Percentiles rank a stretch among this genome's conserved stretches.
phyloP scores from a whole-genome alignment of 2,888 invertebrate genomes.

The Synergus gifuensis region DNA sequence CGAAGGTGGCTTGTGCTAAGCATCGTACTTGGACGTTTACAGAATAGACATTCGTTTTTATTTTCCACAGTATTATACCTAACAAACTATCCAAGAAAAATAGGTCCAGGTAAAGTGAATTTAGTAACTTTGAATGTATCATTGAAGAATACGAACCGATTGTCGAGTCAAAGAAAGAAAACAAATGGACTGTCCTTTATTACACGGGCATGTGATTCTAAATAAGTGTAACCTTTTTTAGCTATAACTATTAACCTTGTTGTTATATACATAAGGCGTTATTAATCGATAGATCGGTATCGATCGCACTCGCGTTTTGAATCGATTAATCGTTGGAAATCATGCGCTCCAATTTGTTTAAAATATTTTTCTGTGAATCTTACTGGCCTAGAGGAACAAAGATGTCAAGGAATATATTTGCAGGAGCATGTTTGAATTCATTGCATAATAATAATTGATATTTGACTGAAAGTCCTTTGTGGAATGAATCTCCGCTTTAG shows the following conservation, averaged over 20 bases:
- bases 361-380: constrained; percentile 54
- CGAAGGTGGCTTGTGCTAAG: background rate
- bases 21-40: background rate
- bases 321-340: constrained; percentile 46
- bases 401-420: background rate
- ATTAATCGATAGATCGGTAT: constrained; percentile 57
- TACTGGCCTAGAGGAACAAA: constrained; percentile 64
- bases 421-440: background rate
- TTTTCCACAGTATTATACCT: background rate
- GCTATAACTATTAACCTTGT: constrained; percentile 76
- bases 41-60: constrained; percentile 16
- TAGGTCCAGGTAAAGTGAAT: background rate
- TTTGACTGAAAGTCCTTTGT: constrained; percentile 67
- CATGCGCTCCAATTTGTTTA: constrained; percentile 16
- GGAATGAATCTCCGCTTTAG: constrained; percentile 4
- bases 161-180: constrained; percentile 33
- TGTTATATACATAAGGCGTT: constrained; percentile 78
- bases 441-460: constrained; percentile 42
- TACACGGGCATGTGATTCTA: constrained; percentile 71
- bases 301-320: constrained; percentile 39
- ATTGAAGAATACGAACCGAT: constrained; percentile 17
- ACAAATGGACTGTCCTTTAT: constrained; percentile 50
- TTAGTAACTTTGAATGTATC: background rate
- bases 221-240: constrained; percentile 76
- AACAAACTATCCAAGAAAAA: background rate